Conservation (phyloP, 2,888 invertebrate genomes). For the Penaeus monodon region DNA sequence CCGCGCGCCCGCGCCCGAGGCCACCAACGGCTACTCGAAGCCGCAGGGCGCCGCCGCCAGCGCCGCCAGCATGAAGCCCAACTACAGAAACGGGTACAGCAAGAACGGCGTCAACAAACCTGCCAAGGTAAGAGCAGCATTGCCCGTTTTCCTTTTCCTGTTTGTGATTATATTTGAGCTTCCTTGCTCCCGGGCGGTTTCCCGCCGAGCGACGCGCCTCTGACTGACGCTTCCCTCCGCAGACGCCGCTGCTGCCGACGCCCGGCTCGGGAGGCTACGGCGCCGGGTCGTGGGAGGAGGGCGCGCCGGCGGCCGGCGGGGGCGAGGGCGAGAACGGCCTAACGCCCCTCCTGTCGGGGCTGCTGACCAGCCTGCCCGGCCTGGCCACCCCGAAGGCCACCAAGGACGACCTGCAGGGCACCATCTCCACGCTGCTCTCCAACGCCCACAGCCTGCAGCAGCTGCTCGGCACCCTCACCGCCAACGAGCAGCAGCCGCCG, state of each 20-base stretch:
- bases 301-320: conserved; percentile 9
- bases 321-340: conserved; percentile 60
- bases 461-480: conserved; percentile 67
- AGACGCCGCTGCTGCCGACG: conserved; percentile 69
- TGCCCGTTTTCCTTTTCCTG: too few species aligned
- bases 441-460: conserved; percentile 69
- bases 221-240: conserved; percentile 31
- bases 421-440: conserved; percentile 68
- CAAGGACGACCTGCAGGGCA: conserved; percentile 68
- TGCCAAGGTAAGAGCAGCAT: conserved; percentile 1
- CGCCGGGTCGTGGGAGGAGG: conserved; percentile 49
- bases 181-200: too few species aligned
- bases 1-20: conserved; percentile 19
- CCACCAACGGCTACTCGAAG: conserved; percentile 17
- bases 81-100: conserved; percentile 47
- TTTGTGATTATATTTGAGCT: too few species aligned
- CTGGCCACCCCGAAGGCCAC: conserved; percentile 37
- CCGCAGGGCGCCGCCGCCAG: neutral
- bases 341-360: conserved; percentile 62
- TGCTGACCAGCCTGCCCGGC: conserved; percentile 49
- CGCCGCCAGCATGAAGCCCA: conserved; percentile 2
- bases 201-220: too few species aligned
- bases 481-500: conserved; percentile 36
- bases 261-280: conserved; percentile 66
- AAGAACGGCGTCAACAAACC: conserved; percentile 49